phyloP scores from a whole-genome alignment of 2,888 invertebrate genomes.

The Cyclophora punctaria region DNA sequence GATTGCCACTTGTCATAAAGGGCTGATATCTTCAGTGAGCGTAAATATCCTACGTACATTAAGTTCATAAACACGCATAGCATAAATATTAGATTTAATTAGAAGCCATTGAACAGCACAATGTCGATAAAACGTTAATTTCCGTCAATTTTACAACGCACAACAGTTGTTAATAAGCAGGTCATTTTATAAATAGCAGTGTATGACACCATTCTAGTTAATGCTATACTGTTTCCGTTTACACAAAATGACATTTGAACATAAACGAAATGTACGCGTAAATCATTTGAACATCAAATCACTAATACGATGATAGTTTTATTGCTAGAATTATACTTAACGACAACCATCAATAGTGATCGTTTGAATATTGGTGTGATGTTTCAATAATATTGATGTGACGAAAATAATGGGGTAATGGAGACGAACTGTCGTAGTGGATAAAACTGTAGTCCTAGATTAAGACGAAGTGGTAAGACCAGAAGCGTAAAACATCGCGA shows the following conservation, averaged over 20 bases:
- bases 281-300: constrained; percentile 22
- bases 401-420: background rate
- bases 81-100: too few species aligned
- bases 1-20: too few species aligned
- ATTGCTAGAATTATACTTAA: constrained; percentile 15
- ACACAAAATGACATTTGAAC: constrained; percentile 17
- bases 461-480: too few species aligned
- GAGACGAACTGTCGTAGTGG: too few species aligned
- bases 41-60: too few species aligned
- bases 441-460: too few species aligned
- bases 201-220: constrained; percentile 13
- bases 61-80: too few species aligned
- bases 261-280: constrained; percentile 14
- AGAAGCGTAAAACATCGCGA: too few species aligned
- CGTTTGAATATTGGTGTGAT: background rate
- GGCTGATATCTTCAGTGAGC: too few species aligned
- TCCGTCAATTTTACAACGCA: background rate
- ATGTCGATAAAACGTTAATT: background rate
- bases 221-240: constrained; percentile 13
- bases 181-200: background rate
- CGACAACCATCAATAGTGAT: constrained; percentile 1
- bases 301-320: constrained; percentile 22
- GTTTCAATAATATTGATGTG: background rate
- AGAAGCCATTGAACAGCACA: too few species aligned
- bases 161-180: background rate